Base-by-base conservation (phyloP, 2,797 vertebrate species). In the Eulemur rubriventer region DNA sequence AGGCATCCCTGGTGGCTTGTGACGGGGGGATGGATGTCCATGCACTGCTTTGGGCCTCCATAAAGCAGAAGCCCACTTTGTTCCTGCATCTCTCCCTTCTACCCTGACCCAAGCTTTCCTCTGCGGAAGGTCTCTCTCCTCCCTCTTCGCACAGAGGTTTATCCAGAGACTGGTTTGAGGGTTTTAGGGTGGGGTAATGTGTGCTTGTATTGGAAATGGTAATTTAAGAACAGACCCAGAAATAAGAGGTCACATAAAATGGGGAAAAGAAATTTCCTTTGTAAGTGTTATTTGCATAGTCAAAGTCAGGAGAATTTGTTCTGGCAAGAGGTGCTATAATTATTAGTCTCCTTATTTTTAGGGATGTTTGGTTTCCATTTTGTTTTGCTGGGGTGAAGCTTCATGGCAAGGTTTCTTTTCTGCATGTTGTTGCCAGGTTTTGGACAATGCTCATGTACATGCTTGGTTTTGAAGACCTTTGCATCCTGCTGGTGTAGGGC, bases 211-310 rank as follows among this genome's bases (percentile, higher is more conserved):
- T 30, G 26, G 70, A 94, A 92, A 92, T 12, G 20, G 9, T 35
- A 65, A 33, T 81, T 93, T 84, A 87, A 93, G 76, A 41, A 9
- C 61, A 94, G 41, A 81, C 24, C 38, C 50, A 43, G 38, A 96
- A 67, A 73, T 43, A 80, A 88, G 9, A 24, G 26, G 43, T 48
- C 10, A 11, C 50, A 35, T 72, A 41, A 59, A 61, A 18, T 3
- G 11, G 4, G 48, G 26, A 18, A 43, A 28, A 92, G 35, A 55
- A 43, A 59, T 35, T 30, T 65, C 22, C 9, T 80, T 4, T 35
- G 20, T 2, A 38, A 43, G 6, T 8, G 2, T 28, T 26, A 8
- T 24, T n/a, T 28, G 52, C 33, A 61, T 7, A 38, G 70, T 75
- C 3, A 59, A 57, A 63, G n/a, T 10, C 30, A 22, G 22, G 41